A percentile compares a stretch with the other conserved stretches of the same genome.
phyloP scores from a whole-genome alignment of 2,797 vertebrate species.

The Sebastes elongatus region DNA sequence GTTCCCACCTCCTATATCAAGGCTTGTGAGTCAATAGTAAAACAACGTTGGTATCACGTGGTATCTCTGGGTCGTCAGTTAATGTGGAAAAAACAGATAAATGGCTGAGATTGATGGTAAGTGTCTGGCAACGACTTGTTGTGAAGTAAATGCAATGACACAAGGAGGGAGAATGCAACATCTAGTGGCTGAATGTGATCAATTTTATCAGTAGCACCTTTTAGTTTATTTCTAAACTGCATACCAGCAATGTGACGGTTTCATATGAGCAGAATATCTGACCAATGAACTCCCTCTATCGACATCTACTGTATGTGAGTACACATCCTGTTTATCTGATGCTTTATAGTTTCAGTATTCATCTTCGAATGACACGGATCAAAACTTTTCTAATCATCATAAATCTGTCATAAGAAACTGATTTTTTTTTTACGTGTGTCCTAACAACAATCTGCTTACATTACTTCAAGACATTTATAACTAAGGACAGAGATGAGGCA shows the following conservation, averaged over 20 bases:
- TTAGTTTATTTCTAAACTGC: background rate
- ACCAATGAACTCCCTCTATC: background rate
- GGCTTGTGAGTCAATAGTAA: too few relatives aligned
- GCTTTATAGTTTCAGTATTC: background rate
- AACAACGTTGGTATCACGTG: too few relatives aligned
- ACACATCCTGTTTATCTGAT: background rate
- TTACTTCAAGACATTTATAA: background rate
- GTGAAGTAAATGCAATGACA: too few relatives aligned
- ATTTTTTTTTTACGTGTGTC: background rate
- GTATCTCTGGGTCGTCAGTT: too few relatives aligned
- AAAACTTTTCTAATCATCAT: background rate
- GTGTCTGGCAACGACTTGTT: too few relatives aligned
- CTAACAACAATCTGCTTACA: background rate
- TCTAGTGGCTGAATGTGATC: too few relatives aligned
- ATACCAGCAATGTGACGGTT: background rate
- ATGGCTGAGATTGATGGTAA: too few relatives aligned
- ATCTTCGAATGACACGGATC: background rate
- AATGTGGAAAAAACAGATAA: accelerated
- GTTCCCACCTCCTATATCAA: accelerated
- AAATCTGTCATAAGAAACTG: background rate
- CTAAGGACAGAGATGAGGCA: background rate
- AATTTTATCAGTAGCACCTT: background rate
- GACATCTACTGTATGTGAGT: background rate
- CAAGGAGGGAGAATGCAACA: accelerated
- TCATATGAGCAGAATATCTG: background rate